Evolutionary conservation across 1,140 invertebrate genomes (phyloP), one percentile per base, ranked within the genome.

Genomic region (Paraescarpia echinospica): DNA sequence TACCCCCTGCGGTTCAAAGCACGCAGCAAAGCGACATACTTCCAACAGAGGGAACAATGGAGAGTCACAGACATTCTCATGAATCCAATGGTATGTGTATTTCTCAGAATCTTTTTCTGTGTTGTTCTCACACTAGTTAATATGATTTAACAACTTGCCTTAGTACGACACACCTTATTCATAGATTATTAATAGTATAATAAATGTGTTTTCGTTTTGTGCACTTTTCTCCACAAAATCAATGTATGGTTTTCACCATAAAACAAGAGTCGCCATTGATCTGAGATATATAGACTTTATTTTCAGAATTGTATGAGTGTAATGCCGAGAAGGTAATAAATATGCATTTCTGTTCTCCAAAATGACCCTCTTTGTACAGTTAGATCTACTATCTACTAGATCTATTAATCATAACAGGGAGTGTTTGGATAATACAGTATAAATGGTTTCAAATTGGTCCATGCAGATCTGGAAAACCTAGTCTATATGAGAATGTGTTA

Each of bases 1-100:
- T 99, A 99, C 96, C 99, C 99, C 31, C 96, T 99, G 91, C 97
- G 98, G 95, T 97, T 99, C 96, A 98, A 98, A 95, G 97, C 98
- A 6, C 94, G 98, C 51, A 97, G 97, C 33, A 97, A 97, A 93
- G 98, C 98, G 93, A 97, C 98, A 94, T 99, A 99, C 96, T 99
- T 99, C 96, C 98, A 99, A 96, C 96, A 98, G 31, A 96, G 99
- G 92, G 99, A 99, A 95, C 98, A 99, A 95, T 99, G 98, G 98
- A 97, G 98, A 94, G 97, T 98, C 9, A 99, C 98, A 18, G 99
- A 99, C 96, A 98, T 99, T 94, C 95, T 99, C 1, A 98, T 99
- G 95, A 99, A 98, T 96, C 99, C 99, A 88, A 99, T 99, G 99
- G 98, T 97, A 95, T 33, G 35, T 92, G 18, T 91, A 35, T 41